These are phyloP conservation scores for Calycopis cecrops DNA, from an alignment of 1,140 invertebrate genomes.

Conservation along the genomic window DNA sequence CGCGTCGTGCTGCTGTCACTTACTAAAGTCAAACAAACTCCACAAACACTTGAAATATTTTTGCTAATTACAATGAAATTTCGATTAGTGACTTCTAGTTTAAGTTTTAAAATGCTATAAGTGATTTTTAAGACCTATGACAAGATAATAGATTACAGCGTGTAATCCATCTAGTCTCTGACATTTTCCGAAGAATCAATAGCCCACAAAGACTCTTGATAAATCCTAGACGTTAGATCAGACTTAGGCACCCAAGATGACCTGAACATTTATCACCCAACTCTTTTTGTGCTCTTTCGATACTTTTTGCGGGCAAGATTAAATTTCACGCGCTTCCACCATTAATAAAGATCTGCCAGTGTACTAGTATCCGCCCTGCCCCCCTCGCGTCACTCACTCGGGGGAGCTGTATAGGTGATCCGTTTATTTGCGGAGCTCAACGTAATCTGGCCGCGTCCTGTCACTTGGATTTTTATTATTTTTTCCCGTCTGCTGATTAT, in stretches of 20 bases:
- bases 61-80: too few species aligned
- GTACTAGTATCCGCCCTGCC: slow-evolving; percentile 30
- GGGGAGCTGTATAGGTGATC: slow-evolving; percentile 10
- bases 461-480: slow-evolving; percentile 53
- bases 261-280: slow-evolving; percentile 59
- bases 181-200: slow-evolving; percentile 28
- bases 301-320: slow-evolving; percentile 68
- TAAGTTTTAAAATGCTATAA: too few species aligned
- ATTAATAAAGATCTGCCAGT: slow-evolving; percentile 53
- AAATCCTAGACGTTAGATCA: slow-evolving; percentile 12
- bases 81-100: too few species aligned
- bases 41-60: too few species aligned
- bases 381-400: slow-evolving; percentile 11
- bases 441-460: slow-evolving; percentile 35
- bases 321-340: slow-evolving; percentile 63
- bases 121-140: too few species aligned
- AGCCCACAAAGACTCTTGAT: not conserved
- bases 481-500: slow-evolving; percentile 64
- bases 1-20: too few species aligned
- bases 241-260: slow-evolving; percentile 45
- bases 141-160: too few species aligned
- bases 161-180: slow-evolving; percentile 25
- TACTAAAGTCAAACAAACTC: too few species aligned
- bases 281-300: slow-evolving; percentile 65
- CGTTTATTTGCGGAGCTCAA: slow-evolving; percentile 30